phyloP scores from a whole-genome alignment of 1,140 invertebrate species.

The Ooceraea biroi region DNA sequence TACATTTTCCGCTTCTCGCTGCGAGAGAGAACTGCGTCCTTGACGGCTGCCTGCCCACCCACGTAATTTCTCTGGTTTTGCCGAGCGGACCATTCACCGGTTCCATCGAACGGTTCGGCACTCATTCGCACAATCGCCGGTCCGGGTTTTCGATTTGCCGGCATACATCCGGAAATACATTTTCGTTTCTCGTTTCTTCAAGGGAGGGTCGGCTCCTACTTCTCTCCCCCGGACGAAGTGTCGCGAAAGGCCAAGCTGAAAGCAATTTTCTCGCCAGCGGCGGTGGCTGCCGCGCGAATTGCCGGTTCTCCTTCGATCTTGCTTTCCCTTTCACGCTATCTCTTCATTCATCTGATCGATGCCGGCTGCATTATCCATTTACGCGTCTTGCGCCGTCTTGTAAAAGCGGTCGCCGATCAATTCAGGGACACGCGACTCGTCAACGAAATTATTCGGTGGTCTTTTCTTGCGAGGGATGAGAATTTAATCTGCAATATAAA shows the following conservation, averaged over 20 bases:
- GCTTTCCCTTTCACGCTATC: conserved; percentile 62
- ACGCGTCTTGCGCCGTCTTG: conserved; percentile 13
- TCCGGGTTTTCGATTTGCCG: conserved; percentile 79
- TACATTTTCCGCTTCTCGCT: background rate
- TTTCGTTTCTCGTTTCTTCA: conserved; percentile 75
- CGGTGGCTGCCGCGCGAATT: conserved; percentile 57
- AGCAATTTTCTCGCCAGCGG: conserved; percentile 80
- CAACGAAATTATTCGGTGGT: background rate
- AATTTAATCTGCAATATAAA: too few relatives aligned
- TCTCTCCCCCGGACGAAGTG: conserved; percentile 41
- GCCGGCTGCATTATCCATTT: conserved; percentile 43
- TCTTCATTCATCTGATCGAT: conserved; percentile 64
- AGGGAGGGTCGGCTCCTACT: conserved; percentile 64
- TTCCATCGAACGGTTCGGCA: background rate
- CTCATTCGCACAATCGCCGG: conserved; percentile 72
- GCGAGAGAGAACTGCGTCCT: too few relatives aligned
- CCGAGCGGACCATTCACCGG: conserved; percentile 38
- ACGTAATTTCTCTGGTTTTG: conserved; percentile 53
- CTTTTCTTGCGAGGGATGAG: too few relatives aligned
- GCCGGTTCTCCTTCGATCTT: conserved; percentile 63
- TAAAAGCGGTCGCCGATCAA: conserved; percentile 34
- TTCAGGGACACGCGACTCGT: conserved; percentile 11
- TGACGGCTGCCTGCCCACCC: background rate
- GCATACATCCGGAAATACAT: conserved; percentile 82
- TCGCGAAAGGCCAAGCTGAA: conserved; percentile 72